Evolutionary conservation across 2,888 invertebrate genomes (phyloP).

Genomic region (Yponomeuta malinellus): DNA sequence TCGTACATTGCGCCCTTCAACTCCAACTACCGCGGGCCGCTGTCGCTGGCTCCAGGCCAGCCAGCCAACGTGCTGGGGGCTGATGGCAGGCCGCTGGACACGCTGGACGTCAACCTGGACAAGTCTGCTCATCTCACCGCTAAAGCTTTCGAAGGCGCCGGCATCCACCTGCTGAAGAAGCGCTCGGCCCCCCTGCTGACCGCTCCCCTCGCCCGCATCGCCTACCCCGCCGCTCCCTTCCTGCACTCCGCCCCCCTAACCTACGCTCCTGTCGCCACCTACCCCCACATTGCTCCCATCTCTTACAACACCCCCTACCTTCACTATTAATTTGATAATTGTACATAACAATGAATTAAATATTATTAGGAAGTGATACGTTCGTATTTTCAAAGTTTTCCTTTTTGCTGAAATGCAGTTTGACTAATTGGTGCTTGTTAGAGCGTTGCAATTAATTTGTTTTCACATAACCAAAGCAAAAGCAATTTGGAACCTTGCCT

Average conservation of each 20-base stretch:
- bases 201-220: constrained; percentile 20
- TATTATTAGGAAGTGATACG: neutral
- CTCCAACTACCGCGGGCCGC: constrained; percentile 59
- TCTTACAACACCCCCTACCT: constrained; percentile 10
- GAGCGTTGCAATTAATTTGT: neutral
- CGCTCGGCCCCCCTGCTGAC: constrained; percentile 25
- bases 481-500: neutral
- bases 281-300: constrained; percentile 20
- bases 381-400: neutral
- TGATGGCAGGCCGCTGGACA: constrained; percentile 64
- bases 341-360: neutral
- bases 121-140: constrained; percentile 59
- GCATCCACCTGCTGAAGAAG: constrained; percentile 49
- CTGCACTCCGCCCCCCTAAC: constrained; percentile 34
- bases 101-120: constrained; percentile 63
- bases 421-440: neutral
- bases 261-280: constrained; percentile 39
- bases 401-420: neutral
- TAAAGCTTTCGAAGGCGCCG: constrained; percentile 42
- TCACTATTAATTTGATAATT: neutral
- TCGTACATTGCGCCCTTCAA: constrained; percentile 40
- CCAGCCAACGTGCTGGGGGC: constrained; percentile 61
- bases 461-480: neutral
- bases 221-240: constrained; percentile 23
- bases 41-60: constrained; percentile 61